phyloP scores from a whole-genome alignment of 2,113 vertebrate genomes.

The Thomomys bottae region DNA sequence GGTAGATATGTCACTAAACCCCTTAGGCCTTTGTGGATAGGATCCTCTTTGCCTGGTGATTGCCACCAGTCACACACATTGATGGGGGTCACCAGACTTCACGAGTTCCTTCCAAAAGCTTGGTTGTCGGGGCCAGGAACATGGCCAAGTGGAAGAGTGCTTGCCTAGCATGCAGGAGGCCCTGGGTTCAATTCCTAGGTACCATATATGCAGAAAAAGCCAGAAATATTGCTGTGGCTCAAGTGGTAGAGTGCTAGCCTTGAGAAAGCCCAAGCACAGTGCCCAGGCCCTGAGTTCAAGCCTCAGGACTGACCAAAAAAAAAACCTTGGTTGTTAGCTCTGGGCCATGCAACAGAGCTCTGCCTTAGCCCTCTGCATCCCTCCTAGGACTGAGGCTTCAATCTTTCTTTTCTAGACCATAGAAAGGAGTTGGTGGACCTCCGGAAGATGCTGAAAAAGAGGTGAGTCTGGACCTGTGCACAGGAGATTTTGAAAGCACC shows the following conservation, averaged over 20 bases:
- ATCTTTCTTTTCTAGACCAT: constrained; percentile 74
- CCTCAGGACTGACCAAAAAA: too few species aligned
- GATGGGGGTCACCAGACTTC: neutral
- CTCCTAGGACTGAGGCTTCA: neutral
- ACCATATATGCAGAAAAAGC: too few species aligned
- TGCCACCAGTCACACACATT: neutral
- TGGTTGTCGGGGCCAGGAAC: too few species aligned
- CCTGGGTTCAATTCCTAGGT: too few species aligned
- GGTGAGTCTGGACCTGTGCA: constrained; percentile 80
- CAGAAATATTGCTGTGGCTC: too few species aligned
- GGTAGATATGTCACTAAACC: constrained; percentile 22
- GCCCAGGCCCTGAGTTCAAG: too few species aligned
- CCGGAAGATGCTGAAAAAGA: constrained; percentile 88
- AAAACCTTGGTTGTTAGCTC: neutral
- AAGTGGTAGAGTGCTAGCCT: too few species aligned
- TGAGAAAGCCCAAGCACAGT: too few species aligned
- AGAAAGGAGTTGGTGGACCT: constrained; percentile 86
- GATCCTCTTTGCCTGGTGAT: neutral
- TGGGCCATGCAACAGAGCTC: neutral
- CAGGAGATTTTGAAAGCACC: neutral
- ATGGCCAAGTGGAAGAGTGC: too few species aligned
- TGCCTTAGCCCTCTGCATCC: neutral
- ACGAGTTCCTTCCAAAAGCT: neutral
- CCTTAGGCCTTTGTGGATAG: neutral
- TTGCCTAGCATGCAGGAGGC: too few species aligned